A percentile compares a stretch with the other conserved stretches of the same genome.
These are phyloP conservation scores for Xylocampa areola DNA, from an alignment of 2,888 invertebrate species.

Conservation along the genomic window DNA sequence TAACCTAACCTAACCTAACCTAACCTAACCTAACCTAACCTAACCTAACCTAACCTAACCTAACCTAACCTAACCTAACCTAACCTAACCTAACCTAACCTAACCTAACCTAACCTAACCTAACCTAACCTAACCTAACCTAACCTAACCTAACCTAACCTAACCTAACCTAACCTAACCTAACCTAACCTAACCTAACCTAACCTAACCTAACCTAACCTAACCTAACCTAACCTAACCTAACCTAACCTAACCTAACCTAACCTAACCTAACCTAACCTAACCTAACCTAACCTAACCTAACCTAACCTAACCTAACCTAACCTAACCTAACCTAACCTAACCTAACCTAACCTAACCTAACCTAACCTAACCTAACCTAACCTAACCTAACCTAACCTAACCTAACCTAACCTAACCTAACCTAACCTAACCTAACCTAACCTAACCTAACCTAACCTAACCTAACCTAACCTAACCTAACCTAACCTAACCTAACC, in stretches of 20 bases:
- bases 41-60: slow-evolving; percentile 38
- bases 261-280: too few species aligned
- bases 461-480: slow-evolving; percentile 18
- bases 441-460: slow-evolving; percentile 53
- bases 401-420: slow-evolving; percentile 50
- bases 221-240: too few species aligned
- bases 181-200: slow-evolving; percentile 42
- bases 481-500: slow-evolving; percentile 45
- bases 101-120: slow-evolving; percentile 37
- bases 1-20: slow-evolving; percentile 26
- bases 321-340: slow-evolving; percentile 11
- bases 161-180: slow-evolving; percentile 43
- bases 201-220: too few species aligned
- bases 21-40: slow-evolving; percentile 22
- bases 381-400: slow-evolving; percentile 54
- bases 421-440: slow-evolving; percentile 49
- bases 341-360: slow-evolving; percentile 17
- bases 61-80: slow-evolving; percentile 44
- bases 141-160: slow-evolving; percentile 40
- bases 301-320: too few species aligned
- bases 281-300: too few species aligned
- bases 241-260: too few species aligned
- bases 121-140: slow-evolving; percentile 28
- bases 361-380: slow-evolving; percentile 39
- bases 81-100: slow-evolving; percentile 35